Evolutionary conservation across 2,888 invertebrate species (phyloP), one percentile per base, ranked within the genome.

Genomic region (Drosophila mulleri): DNA sequence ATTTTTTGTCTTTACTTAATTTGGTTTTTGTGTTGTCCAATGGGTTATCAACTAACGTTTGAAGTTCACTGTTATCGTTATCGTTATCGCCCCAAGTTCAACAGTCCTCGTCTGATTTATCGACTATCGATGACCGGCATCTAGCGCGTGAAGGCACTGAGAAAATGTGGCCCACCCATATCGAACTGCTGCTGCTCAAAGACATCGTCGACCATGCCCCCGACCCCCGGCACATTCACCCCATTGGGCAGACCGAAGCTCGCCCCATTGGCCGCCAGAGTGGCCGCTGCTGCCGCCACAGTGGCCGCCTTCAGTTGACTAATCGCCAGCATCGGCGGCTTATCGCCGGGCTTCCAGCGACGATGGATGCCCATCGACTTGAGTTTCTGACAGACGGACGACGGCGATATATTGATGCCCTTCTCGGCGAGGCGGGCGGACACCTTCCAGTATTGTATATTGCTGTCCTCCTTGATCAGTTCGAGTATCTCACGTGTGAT

Each of bases 351-450:
- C 81, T 92, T 92, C 92, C 92, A 92, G 45, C 92, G 91, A 3
- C 92, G 82, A 74, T 93, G 92, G 44, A 93, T 92, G 56, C 93
- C 92, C 89, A 92, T 90, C n/a, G 92, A 90, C 75, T 92, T 93
- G 50, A 92, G 82, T 68, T 92, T 92, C 67, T 92, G 93, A 67
- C 92, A 92, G 41, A 93, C 92, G 23, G 93, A 92, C 23, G 93
- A 93, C 9, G 93, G 92, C 63, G 93, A 93, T 75, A 92, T 92
- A 66, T 92, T 88, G 63, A 89, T 92, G 58, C 92, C 92, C 73
- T 93, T 92, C 60, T 92, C 93, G 47, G 92, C 92, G 16, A 92
- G 75, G 4, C 91, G 91, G 8, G 92, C 92, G 20, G 92, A 93
- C 29, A 92, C 91, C 69, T 92, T 93, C 92, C 92, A 92, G 69